Conservation (phyloP, 2,888 invertebrate species). For the Aspidiotus destructor region DNA sequence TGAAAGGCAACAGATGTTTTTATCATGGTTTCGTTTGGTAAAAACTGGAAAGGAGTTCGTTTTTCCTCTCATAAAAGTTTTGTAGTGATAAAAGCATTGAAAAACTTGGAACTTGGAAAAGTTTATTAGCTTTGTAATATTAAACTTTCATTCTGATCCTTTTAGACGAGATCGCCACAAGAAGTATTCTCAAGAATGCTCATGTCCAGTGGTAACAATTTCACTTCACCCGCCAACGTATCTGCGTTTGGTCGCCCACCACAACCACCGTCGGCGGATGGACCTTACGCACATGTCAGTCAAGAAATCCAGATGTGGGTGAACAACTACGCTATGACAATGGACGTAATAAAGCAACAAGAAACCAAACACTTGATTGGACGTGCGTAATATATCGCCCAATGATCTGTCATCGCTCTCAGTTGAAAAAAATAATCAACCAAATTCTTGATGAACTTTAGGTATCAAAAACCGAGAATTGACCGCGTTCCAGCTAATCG, state of each 20-base stretch:
- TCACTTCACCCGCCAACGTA: neutral
- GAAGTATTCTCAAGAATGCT: slow-evolving; percentile 34
- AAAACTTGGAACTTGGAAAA: too few relatives aligned
- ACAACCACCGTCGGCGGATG: neutral
- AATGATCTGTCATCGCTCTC: neutral
- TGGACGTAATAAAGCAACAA: slow-evolving; percentile 59
- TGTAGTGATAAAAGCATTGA: too few relatives aligned
- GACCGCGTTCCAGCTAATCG: slow-evolving; percentile 62
- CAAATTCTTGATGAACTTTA: slow-evolving; percentile 39
- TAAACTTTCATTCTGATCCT: too few relatives aligned
- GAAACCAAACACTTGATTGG: slow-evolving; percentile 69
- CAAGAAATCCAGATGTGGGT: slow-evolving; percentile 45
- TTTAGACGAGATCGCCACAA: slow-evolving; percentile 34
- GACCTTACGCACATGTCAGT: slow-evolving; percentile 1
- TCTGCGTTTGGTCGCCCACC: slow-evolving; percentile 5
- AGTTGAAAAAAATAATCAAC: neutral
- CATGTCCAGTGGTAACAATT: slow-evolving; percentile 15
- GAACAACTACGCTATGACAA: slow-evolving; percentile 46
- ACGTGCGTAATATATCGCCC: slow-evolving; percentile 44
- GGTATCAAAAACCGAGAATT: slow-evolving; percentile 69
- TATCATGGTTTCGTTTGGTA: too few relatives aligned
- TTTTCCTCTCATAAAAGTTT: too few relatives aligned
- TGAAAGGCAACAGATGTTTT: too few relatives aligned
- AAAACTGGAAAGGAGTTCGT: too few relatives aligned
- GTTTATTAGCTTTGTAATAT: too few relatives aligned